phyloP scores from a whole-genome alignment of 92 coral and sea anemone genomes.

The Heliopora coerulea region DNA sequence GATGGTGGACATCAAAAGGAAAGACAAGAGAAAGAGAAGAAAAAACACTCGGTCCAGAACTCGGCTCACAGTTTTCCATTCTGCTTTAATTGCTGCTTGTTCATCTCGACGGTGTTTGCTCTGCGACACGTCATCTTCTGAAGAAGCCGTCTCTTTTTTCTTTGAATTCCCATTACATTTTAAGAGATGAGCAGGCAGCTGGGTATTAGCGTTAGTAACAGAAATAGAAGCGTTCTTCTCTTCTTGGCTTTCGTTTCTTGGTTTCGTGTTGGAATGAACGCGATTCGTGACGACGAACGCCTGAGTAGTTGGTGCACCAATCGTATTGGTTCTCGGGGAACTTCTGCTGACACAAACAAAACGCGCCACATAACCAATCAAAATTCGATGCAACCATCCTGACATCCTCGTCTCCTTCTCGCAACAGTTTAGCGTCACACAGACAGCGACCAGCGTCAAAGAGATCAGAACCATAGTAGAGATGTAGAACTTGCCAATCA shows the following conservation, averaged over 20 bases:
- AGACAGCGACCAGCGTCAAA: constrained; percentile 52
- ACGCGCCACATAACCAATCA: constrained; percentile 6
- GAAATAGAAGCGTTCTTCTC: not conserved
- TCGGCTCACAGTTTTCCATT: constrained; percentile 26
- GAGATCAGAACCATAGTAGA: constrained; percentile 82
- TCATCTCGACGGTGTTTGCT: constrained; percentile 2
- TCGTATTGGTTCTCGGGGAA: constrained; percentile 1
- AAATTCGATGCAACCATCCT: constrained; percentile 1
- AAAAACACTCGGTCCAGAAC: constrained; percentile 28
- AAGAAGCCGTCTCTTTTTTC: constrained; percentile 4
- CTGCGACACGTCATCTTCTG: not conserved
- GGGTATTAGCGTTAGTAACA: not conserved
- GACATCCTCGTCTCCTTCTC: constrained; percentile 24
- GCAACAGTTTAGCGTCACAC: constrained; percentile 14
- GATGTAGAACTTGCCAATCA: constrained; percentile 78
- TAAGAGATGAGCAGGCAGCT: not conserved
- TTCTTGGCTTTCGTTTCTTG: not conserved
- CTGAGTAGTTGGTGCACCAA: not conserved
- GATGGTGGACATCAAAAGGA: constrained; percentile 5
- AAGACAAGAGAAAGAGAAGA: constrained; percentile 14
- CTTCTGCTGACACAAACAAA: not conserved
- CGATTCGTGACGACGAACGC: constrained; percentile 20
- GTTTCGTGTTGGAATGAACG: not conserved
- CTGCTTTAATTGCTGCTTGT: constrained; percentile 13
- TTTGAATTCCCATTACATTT: not conserved